Evolutionary conservation across 2,888 invertebrate genomes (phyloP), one percentile per base, ranked within the genome.

Genomic region (Epinotia nisella): DNA sequence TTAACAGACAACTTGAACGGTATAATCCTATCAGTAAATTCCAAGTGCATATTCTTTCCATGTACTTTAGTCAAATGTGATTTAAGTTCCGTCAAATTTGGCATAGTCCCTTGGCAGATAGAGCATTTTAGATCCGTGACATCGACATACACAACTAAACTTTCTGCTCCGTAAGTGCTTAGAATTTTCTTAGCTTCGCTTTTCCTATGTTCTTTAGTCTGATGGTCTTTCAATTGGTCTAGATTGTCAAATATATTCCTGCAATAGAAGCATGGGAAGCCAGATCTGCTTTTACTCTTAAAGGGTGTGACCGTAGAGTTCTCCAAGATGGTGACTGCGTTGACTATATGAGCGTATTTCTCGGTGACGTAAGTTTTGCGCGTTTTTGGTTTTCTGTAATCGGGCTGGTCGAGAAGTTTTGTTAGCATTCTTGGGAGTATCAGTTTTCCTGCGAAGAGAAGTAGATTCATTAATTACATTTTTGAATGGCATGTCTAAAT

Each of bases 141-240:
- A 49, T 92, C 93, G 0, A 87, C 91, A n/a, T 92, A 92, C 0
- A 92, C 87, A 0, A 91, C 86, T 0, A 92, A 68, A 9, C 85
- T 85, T 74, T 92, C 91, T 0, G 86, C 83, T 0, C 90, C 87
- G 21, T 87, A 87, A 0, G 85, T 85, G 0, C 78, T 78, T 0
- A 92, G 60, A 0, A 88, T 78, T 68, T 83, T 87, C 10, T 75
- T 81, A 1, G 82, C 71, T 59, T 76, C 74, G 3, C 39, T 55
- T 7, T 62, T 73, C n/a, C 53, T 61, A 55, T 77, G 77, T 21
- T 71, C 66, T 10, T 53, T 67, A 0, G 0, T 21, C 13, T 71
- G 70, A 53, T 75, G 75, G 0, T 65, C 55, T 56, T 68, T 71
- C 11, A 75, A 49, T 0, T 41, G 24, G 1, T 74, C 69, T 45